A percentile compares a stretch with the other conserved stretches of the same genome.
Evolutionary conservation across 1,140 invertebrate species (phyloP).

Genomic region (Drosophila miranda): DNA sequence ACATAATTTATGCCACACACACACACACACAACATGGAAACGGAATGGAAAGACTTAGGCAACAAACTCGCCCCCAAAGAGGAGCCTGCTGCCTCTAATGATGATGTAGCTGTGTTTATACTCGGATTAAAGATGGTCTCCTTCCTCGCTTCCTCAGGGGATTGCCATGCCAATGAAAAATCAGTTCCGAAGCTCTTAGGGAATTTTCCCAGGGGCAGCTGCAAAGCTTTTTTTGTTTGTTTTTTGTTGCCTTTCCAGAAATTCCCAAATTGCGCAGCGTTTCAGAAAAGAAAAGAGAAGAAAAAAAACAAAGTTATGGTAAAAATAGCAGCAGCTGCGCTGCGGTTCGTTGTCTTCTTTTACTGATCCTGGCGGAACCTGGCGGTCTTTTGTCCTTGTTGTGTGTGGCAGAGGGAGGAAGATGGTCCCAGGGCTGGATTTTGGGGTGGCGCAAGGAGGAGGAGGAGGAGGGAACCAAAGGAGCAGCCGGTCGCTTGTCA

Average conservation of each 20-base stretch:
- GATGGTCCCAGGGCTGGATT: too few relatives aligned
- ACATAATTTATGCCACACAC: conserved; percentile 31
- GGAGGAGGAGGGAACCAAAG: conserved; percentile 31
- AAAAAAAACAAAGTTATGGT: conserved; percentile 24
- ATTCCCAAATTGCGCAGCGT: conserved; percentile 45
- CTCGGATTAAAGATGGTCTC: conserved; percentile 28
- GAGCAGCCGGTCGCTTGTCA: conserved; percentile 71
- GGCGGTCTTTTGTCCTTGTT: too few relatives aligned
- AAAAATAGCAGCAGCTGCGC: conserved; percentile 30
- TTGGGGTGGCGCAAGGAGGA: too few relatives aligned
- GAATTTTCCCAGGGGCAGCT: conserved; percentile 24
- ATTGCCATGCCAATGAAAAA: conserved; percentile 32
- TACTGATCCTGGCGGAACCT: too few relatives aligned
- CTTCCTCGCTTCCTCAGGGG: background rate
- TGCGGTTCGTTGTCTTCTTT: conserved; percentile 21
- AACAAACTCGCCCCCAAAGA: conserved; percentile 27
- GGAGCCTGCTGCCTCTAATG: conserved; percentile 21
- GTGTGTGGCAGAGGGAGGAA: too few relatives aligned
- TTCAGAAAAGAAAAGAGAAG: background rate
- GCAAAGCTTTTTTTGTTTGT: conserved; percentile 28
- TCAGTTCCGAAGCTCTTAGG: conserved; percentile 34
- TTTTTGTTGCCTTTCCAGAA: background rate
- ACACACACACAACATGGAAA: conserved; percentile 18
- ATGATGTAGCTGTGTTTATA: conserved; percentile 44
- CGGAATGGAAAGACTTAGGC: conserved; percentile 44